Percentiles rank a stretch among this genome's conserved stretches.
These are phyloP conservation scores for Timema podura DNA, from an alignment of 2,888 invertebrate species.

Conservation along the genomic window DNA sequence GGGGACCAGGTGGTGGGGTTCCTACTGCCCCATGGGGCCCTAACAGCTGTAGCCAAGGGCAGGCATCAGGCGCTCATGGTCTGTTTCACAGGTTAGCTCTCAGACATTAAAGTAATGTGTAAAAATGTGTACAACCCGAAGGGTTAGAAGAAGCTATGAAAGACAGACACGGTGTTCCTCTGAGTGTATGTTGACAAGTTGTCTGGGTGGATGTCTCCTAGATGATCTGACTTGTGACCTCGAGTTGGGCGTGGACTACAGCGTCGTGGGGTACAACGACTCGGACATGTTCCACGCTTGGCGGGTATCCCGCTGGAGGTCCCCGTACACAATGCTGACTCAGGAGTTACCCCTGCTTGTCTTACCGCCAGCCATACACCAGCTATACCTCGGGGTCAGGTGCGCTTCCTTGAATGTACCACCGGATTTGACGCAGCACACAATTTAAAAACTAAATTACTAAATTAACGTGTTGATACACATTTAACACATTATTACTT, in stretches of 20 bases:
- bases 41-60: not conserved
- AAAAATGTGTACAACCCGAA: too few relatives aligned
- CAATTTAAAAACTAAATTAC: too few relatives aligned
- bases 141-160: too few relatives aligned
- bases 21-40: slow-evolving; percentile 9
- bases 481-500: too few relatives aligned
- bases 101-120: too few relatives aligned
- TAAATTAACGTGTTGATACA: too few relatives aligned
- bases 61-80: slow-evolving; percentile 11
- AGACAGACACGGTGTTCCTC: too few relatives aligned
- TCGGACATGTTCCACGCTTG: slow-evolving; percentile 19
- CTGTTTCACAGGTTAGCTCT: slow-evolving; percentile 20
- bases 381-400: slow-evolving; percentile 29
- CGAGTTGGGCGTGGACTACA: slow-evolving; percentile 33
- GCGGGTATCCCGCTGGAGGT: slow-evolving; percentile 14
- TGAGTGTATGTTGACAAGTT: too few relatives aligned
- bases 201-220: slow-evolving; percentile 2
- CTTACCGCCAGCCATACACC: slow-evolving; percentile 38
- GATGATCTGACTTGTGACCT: slow-evolving; percentile 32
- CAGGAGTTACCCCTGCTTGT: slow-evolving; percentile 36
- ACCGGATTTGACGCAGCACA: not conserved
- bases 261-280: slow-evolving; percentile 31
- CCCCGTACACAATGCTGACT: slow-evolving; percentile 11
- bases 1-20: slow-evolving; percentile 21
- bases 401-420: not conserved